Evolutionary conservation across 2,113 vertebrate genomes (phyloP).

Genomic region (Melanostigma gelatinosum): DNA sequence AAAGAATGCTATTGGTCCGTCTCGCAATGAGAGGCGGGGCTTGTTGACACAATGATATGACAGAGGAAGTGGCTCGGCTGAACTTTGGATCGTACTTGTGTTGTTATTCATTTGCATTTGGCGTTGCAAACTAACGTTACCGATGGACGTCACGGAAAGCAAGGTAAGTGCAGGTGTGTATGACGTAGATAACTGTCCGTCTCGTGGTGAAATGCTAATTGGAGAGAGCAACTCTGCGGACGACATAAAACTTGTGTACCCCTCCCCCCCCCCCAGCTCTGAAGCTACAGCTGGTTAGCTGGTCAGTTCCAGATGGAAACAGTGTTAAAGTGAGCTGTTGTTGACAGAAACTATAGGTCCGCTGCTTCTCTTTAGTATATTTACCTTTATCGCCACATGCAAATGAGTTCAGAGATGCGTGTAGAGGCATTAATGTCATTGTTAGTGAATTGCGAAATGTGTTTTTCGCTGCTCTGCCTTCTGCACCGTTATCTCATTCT

Average conservation of each 20-base stretch:
- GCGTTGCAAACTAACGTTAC: not conserved
- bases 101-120: not conserved
- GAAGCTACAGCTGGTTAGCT: constrained; percentile 48
- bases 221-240: not conserved
- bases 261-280: not conserved
- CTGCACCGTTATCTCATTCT: constrained; percentile 32
- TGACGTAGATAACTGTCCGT: not conserved
- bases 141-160: not conserved
- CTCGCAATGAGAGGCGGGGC: constrained; percentile 40
- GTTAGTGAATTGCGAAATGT: not conserved
- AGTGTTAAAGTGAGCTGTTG: not conserved
- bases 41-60: not conserved
- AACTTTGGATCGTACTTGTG: not conserved
- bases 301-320: not conserved
- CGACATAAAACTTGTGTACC: constrained; percentile 8
- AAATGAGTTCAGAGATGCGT: not conserved
- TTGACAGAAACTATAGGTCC: too few relatives aligned
- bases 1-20: constrained; percentile 52
- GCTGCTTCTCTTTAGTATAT: not conserved
- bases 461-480: constrained; percentile 1
- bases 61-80: constrained; percentile 39
- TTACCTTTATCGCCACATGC: not conserved
- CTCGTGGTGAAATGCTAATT: not conserved
- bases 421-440: not conserved
- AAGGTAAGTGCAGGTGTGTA: constrained; percentile 13